Evolutionary conservation across 2,797 vertebrate species (phyloP).

Genomic region (Zenarchopterus dispar): DNA sequence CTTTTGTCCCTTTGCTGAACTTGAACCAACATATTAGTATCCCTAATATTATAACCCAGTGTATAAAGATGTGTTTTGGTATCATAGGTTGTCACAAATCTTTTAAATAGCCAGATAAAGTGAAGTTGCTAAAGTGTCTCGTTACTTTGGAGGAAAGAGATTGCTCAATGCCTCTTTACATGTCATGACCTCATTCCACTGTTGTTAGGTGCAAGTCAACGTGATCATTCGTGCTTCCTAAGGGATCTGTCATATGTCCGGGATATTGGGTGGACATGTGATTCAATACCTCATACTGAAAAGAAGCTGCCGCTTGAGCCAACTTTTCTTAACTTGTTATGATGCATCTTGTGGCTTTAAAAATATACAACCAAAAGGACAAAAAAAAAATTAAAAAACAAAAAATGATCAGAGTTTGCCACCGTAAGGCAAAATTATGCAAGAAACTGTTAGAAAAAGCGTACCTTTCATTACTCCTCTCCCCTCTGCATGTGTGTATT

Average conservation of each 20-base stretch:
- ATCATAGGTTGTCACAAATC: constrained; percentile 48
- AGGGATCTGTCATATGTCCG: constrained; percentile 74
- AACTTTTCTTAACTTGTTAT: constrained; percentile 61
- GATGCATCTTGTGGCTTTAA: constrained; percentile 41
- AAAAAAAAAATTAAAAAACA: neutral
- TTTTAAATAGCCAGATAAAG: constrained; percentile 67
- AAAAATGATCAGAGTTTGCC: constrained; percentile 41
- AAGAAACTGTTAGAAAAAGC: constrained; percentile 68
- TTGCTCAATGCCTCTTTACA: constrained; percentile 78
- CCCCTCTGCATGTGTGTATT: constrained; percentile 10
- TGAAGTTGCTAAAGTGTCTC: constrained; percentile 76
- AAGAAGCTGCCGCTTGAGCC: constrained; percentile 69
- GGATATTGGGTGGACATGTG: constrained; percentile 75
- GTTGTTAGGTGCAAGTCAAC: constrained; percentile 80
- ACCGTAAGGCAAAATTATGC: constrained; percentile 75
- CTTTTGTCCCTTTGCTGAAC: constrained; percentile 70
- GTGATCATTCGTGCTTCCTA: constrained; percentile 79
- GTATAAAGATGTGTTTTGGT: constrained; percentile 54
- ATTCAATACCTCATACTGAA: constrained; percentile 78
- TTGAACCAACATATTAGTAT: constrained; percentile 47
- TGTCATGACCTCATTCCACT: constrained; percentile 81
- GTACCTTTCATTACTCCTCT: constrained; percentile 74
- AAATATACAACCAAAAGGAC: constrained; percentile 25
- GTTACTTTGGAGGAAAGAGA: constrained; percentile 76
- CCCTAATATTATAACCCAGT: constrained; percentile 57